A percentile compares a stretch with the other conserved stretches of the same genome.
These are phyloP conservation scores for Cryptocheilus praepositus DNA, from an alignment of 2,888 invertebrate species.

Conservation along the genomic window DNA sequence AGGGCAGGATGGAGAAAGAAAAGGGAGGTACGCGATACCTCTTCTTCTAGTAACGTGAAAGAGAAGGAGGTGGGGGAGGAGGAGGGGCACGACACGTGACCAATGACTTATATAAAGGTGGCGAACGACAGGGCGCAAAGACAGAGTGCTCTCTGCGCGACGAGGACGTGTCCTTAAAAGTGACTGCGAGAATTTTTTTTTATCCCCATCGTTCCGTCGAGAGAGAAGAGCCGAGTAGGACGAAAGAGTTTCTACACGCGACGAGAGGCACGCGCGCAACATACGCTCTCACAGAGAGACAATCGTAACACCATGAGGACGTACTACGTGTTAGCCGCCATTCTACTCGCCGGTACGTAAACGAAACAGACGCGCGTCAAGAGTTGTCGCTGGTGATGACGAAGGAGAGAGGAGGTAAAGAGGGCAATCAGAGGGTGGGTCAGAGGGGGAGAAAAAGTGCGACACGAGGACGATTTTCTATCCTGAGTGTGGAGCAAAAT, in stretches of 20 bases:
- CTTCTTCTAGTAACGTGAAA: slow-evolving; percentile 49
- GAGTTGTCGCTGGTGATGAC: slow-evolving; percentile 10
- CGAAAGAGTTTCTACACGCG: background rate
- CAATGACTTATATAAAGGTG: slow-evolving; percentile 74
- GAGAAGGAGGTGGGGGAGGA: slow-evolving; percentile 49
- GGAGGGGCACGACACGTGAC: slow-evolving; percentile 71
- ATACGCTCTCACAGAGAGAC: background rate
- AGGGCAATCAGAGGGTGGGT: slow-evolving; percentile 11
- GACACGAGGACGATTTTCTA: slow-evolving; percentile 22
- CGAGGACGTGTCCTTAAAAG: slow-evolving; percentile 49
- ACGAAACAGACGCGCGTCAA: slow-evolving; percentile 32
- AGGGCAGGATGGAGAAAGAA: slow-evolving; percentile 41
- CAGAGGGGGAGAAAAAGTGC: slow-evolving; percentile 41
- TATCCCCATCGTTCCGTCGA: slow-evolving; percentile 23
- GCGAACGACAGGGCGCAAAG: slow-evolving; percentile 70
- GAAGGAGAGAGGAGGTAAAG: slow-evolving; percentile 7
- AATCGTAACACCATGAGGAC: slow-evolving; percentile 69
- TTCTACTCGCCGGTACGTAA: slow-evolving; percentile 74
- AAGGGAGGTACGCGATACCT: slow-evolving; percentile 30
- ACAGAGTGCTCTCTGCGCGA: slow-evolving; percentile 67
- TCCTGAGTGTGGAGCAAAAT: slow-evolving; percentile 41
- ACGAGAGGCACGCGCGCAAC: background rate
- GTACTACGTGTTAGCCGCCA: slow-evolving; percentile 71
- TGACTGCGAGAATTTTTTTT: slow-evolving; percentile 45
- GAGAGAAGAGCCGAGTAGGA: background rate